Base-by-base conservation (phyloP, 2,113 vertebrate genomes). In the Barbus barbus region DNA sequence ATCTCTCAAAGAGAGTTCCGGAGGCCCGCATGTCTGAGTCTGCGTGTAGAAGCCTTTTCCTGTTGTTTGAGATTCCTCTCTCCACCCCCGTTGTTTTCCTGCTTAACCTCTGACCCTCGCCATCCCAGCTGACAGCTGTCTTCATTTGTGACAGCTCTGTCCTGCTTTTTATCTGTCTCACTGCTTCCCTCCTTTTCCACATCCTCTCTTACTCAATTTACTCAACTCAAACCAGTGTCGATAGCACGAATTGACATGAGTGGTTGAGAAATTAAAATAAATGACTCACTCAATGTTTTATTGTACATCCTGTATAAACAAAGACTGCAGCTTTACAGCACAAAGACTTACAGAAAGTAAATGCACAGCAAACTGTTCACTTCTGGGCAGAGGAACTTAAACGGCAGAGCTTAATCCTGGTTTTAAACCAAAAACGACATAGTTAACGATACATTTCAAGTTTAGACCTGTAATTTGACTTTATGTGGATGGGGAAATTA, bases 81-180 rank as follows among this genome's bases (percentile, higher is more conserved):
- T 87, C 88, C 91, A 90, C 93, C 93, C 93, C 93, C 90, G 88
- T 90, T 88, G 91, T 87, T 92, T 89, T 92, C 90, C 90, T 87
- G 82, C 77, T 71, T 83, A 84, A 92, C 92, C 92, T 93, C 81
- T 93, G 91, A 94, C 91, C 92, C 83, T 5, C 26, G 87, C 91
- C 88, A 89, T 92, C 91, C 91, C 93, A 95, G 93, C 94, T 94
- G 93, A 94, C 93, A 94, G 93, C 93, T 94, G 93, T 93, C 91
- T 90, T 86, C 87, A 84, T 90, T 88, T 86, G 84, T 88, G 84
- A 90, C 87, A 88, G 89, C 87, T 85, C 78, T 90, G 82, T 85
- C 86, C 84, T 79, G 78, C 73, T 44, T 61, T 58, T 46, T 78
- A 36, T 60, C 36, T 78, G 33, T 44, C 41, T 69, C 46, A 72